phyloP scores from a whole-genome alignment of 2,113 vertebrate species.

The Myodes glareolus region DNA sequence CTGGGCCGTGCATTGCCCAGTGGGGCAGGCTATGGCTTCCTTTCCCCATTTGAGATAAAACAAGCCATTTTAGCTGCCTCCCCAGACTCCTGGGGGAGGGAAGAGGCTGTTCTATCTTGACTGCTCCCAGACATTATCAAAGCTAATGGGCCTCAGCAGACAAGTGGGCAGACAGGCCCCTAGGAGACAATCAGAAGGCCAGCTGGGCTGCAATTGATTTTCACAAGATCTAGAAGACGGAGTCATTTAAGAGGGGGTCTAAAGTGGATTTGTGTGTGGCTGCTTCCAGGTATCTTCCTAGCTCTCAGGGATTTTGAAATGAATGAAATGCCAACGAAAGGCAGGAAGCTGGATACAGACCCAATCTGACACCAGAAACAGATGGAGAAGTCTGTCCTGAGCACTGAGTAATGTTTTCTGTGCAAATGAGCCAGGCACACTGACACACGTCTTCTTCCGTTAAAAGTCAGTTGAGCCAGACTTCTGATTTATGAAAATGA shows the following conservation, averaged over 20 bases:
- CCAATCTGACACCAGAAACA: not conserved
- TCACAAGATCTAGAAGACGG: not conserved
- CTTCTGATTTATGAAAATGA: not conserved
- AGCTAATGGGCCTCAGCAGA: not conserved
- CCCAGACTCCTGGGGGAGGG: not conserved
- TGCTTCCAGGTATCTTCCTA: not conserved
- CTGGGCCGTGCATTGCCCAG: not conserved
- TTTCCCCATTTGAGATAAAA: not conserved
- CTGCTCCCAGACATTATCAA: not conserved
- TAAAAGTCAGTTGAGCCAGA: not conserved
- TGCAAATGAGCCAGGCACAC: not conserved
- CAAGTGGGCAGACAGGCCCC: not conserved
- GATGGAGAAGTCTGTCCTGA: not conserved
- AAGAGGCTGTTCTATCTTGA: not conserved
- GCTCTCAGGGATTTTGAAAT: constrained; percentile 29
- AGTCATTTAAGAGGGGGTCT: not conserved
- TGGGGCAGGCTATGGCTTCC: not conserved
- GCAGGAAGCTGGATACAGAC: not conserved
- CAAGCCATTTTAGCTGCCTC: not conserved
- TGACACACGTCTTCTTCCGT: too few species aligned
- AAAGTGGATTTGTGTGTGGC: not conserved
- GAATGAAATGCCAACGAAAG: not conserved
- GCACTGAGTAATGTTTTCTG: not conserved
- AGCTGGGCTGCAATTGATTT: not conserved
- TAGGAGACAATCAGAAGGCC: not conserved